Conservation (phyloP, 2,888 invertebrate species). For the Allygus modestus region DNA sequence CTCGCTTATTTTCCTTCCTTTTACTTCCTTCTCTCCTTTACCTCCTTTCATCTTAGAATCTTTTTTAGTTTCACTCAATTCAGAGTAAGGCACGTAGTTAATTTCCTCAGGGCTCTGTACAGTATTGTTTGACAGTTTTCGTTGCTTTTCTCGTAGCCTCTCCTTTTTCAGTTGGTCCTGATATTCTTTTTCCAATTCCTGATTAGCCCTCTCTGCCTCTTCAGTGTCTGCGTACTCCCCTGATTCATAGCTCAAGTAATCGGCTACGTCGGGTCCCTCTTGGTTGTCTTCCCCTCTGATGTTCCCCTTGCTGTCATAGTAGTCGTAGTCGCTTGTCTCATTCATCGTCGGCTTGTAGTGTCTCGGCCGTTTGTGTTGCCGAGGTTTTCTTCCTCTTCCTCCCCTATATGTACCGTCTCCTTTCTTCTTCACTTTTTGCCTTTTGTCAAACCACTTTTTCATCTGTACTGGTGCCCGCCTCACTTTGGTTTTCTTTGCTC, state of each 20-base stretch:
- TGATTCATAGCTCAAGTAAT: slow-evolving; percentile 2
- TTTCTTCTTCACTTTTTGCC: slow-evolving; percentile 51
- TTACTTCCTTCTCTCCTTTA: not conserved
- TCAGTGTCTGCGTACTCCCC: slow-evolving; percentile 32
- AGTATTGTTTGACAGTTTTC: slow-evolving; percentile 16
- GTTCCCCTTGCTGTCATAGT: slow-evolving; percentile 35
- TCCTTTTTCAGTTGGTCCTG: not conserved
- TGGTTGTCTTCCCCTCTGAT: slow-evolving; percentile 27
- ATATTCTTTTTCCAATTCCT: slow-evolving; percentile 42
- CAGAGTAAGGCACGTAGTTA: too few relatives aligned
- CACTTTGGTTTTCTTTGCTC: slow-evolving; percentile 36
- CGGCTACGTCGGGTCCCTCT: slow-evolving; percentile 35
- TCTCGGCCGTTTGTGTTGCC: slow-evolving; percentile 17
- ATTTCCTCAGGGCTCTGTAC: slow-evolving; percentile 24
- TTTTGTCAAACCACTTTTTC: slow-evolving; percentile 35
- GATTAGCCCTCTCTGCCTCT: slow-evolving; percentile 3
- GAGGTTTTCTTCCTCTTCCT: slow-evolving; percentile 47
- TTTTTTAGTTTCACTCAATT: not conserved
- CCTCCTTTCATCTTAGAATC: slow-evolving; percentile 7
- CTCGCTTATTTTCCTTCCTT: not conserved
- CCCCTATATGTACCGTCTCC: slow-evolving; percentile 59
- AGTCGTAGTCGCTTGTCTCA: slow-evolving; percentile 14
- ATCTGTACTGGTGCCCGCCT: slow-evolving; percentile 11
- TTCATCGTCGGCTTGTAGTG: slow-evolving; percentile 13
- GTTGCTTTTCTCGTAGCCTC: not conserved